A percentile compares a stretch with the other conserved stretches of the same genome.
phyloP scores from a whole-genome alignment of 2,113 vertebrate genomes.

The Triplophysa rosa region DNA sequence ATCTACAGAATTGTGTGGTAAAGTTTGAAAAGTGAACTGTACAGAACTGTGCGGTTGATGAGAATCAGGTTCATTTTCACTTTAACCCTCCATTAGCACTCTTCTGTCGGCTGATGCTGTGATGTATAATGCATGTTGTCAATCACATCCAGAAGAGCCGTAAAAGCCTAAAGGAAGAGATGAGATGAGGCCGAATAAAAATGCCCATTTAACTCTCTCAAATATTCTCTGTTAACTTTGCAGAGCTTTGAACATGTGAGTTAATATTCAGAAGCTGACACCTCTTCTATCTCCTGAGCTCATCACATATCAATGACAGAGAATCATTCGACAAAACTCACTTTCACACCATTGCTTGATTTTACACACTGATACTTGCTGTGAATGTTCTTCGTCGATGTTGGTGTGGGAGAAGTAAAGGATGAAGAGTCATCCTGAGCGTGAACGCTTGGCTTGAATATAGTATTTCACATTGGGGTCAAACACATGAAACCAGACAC shows the following conservation, averaged over 20 bases:
- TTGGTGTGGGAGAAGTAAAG: not conserved
- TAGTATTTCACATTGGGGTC: too few species aligned
- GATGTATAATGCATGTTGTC: slow-evolving; percentile 52
- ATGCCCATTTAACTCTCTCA: slow-evolving; percentile 21
- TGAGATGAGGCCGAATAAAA: slow-evolving; percentile 26
- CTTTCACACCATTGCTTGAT: not conserved
- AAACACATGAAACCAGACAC: too few species aligned
- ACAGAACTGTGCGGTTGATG: not conserved
- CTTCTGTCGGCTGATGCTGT: slow-evolving; percentile 16
- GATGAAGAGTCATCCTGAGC: not conserved
- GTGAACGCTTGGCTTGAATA: too few species aligned
- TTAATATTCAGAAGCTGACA: slow-evolving; percentile 35
- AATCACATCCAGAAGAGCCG: slow-evolving; percentile 24
- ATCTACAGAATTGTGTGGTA: not conserved
- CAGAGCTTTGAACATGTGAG: slow-evolving; percentile 38
- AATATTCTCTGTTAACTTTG: slow-evolving; percentile 53
- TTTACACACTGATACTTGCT: not conserved
- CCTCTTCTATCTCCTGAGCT: not conserved
- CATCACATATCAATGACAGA: slow-evolving; percentile 40
- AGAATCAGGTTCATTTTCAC: slow-evolving; percentile 6
- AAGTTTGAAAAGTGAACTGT: not conserved
- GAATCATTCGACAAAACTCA: slow-evolving; percentile 23
- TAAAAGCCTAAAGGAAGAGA: slow-evolving; percentile 14
- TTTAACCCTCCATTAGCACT: not conserved
- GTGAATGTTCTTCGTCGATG: not conserved